phyloP scores from a whole-genome alignment of 2,888 invertebrate genomes.

The Eucera pruinosa region DNA sequence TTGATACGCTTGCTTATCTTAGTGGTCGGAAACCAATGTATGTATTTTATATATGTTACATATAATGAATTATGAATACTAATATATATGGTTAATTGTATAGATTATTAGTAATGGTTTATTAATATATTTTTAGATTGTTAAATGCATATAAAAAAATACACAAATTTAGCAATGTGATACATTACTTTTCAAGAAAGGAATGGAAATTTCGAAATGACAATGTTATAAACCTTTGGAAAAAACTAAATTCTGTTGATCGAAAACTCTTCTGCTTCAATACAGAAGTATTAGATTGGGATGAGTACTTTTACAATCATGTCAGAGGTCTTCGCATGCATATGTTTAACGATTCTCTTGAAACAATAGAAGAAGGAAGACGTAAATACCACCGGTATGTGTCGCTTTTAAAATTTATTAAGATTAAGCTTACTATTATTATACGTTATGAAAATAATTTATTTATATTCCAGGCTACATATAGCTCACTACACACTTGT shows the following conservation, averaged over 20 bases:
- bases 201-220: conserved; percentile 90
- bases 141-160: conserved; percentile 90
- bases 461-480: conserved; percentile 69
- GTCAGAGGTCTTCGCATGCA: conserved; percentile 90
- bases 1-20: conserved; percentile 85
- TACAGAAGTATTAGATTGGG: conserved; percentile 90
- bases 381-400: conserved; percentile 80
- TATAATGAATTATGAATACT: not conserved
- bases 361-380: conserved; percentile 87
- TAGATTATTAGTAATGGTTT: not conserved
- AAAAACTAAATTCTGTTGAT: conserved; percentile 86
- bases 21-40: conserved; percentile 87
- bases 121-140: conserved; percentile 81
- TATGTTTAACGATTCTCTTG: conserved; percentile 90
- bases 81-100: not conserved
- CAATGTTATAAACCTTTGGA: conserved; percentile 87
- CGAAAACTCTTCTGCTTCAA: conserved; percentile 89
- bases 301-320: conserved; percentile 88
- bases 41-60: conserved; percentile 72
- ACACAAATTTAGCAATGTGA: conserved; percentile 88
- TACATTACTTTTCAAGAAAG: conserved; percentile 91
- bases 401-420: not conserved
- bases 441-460: not conserved
- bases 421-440: not conserved
- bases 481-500: conserved; percentile 76